Evolutionary conservation across 1,140 invertebrate genomes (phyloP).

Genomic region (Teleogryllus occipitalis): DNA sequence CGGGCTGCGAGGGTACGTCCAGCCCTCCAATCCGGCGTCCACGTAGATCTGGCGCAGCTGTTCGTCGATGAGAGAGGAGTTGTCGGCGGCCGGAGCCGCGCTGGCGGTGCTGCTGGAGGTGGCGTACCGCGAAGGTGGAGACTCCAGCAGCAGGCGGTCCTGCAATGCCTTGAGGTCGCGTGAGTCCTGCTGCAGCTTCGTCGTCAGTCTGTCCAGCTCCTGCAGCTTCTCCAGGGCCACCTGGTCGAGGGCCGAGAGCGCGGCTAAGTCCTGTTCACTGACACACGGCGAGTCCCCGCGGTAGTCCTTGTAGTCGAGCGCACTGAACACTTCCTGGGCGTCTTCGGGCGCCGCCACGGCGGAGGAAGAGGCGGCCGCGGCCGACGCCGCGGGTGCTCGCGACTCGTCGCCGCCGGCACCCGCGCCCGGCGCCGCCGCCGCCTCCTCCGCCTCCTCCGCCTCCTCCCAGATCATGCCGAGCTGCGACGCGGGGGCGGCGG

Average conservation of each 20-base stretch:
- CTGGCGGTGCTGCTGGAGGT: conserved; percentile 22
- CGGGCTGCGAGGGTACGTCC: conserved; percentile 56
- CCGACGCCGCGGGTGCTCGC: conserved; percentile 27
- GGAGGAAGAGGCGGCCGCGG: conserved; percentile 16
- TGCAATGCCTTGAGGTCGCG: conserved; percentile 66
- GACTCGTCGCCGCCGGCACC: too few relatives aligned
- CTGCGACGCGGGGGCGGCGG: conserved; percentile 42
- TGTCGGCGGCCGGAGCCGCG: conserved; percentile 48
- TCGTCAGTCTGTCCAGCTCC: conserved; percentile 64
- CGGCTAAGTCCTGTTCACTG: conserved; percentile 66
- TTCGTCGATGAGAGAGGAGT: conserved; percentile 58
- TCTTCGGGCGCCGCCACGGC: conserved; percentile 36
- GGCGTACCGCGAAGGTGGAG: conserved; percentile 39
- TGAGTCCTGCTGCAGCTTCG: conserved; percentile 67
- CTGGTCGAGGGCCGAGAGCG: conserved; percentile 64
- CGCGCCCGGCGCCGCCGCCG: conserved; percentile 18
- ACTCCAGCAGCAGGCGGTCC: conserved; percentile 42
- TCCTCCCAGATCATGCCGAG: conserved; percentile 76
- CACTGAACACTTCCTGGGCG: conserved; percentile 59
- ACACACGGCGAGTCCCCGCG: conserved; percentile 62
- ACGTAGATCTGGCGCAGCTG: conserved; percentile 58
- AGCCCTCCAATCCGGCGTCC: conserved; percentile 56
- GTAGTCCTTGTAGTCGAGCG: conserved; percentile 71
- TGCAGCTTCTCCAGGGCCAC: conserved; percentile 66
- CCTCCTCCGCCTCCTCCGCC: conserved; percentile 41